Evolutionary conservation across 2,797 vertebrate genomes (phyloP), one percentile per base, ranked within the genome.

Genomic region (Enteromius thamalakanensis): DNA sequence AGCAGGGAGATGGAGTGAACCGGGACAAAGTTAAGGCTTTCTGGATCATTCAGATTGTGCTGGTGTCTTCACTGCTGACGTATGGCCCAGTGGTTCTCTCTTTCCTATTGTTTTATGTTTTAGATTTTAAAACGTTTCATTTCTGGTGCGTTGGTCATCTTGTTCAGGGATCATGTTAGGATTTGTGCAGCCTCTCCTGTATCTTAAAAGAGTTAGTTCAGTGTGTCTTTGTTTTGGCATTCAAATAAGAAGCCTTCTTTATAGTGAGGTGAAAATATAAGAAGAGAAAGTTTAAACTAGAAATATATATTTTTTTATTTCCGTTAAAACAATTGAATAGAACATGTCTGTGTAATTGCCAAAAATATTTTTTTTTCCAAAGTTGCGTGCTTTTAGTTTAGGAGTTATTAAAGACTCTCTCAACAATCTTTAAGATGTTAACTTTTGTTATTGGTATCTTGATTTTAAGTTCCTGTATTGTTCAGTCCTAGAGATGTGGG

Each of bases 1-100:
- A 49, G 19, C 11, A 65, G 26, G 47, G 11, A 49, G 60, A 78
- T 12, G 12, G 64, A 7, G 2, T 37, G 2, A 79, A 53, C 32
- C 19, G 64, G 3, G 62, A 79, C 9, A 79, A 79, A 53, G 11
- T 68, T 29, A 68, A 79, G 62, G 77, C 77, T 37, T 79, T 68
- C 32, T 3, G 64, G 29, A 79, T 53, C 64, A 79, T 79, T 68
- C 32, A 51, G 6, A 51, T 79, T 0, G 19, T 68, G 42, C 45
- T 79, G 77, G 17, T 45, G 19, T 67, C 77, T 11, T 67, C 64
- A 1, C 3, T 79, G 21, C 10, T 79, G 62, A 68, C 45, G 0
- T 79, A 79, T 2, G 12, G 0, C 15, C 77, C 77, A 0, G 0
- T 7, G 0, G 3, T 17, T 21, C 9, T 68, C 17, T 11, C 6